phyloP scores from a whole-genome alignment of 1,140 invertebrate genomes.

The Trichonephila clavipes region DNA sequence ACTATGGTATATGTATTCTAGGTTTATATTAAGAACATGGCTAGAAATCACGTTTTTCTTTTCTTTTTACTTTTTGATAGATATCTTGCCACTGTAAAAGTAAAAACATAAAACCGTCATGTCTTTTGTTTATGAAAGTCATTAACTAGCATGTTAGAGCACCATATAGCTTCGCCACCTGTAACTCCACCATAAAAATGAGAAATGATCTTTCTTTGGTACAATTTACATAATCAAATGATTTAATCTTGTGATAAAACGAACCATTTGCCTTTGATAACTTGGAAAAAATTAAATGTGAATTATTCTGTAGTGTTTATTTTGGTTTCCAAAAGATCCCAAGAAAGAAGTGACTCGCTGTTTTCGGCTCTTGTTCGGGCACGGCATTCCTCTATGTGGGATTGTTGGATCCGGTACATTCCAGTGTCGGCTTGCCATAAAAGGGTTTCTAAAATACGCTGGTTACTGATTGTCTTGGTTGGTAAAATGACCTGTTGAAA shows the following conservation, averaged over 20 bases:
- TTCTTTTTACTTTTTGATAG: not conserved
- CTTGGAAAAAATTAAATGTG: not conserved
- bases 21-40: not conserved
- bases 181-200: not conserved
- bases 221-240: too few species aligned
- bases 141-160: constrained; percentile 16
- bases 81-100: not conserved
- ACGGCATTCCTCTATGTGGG: constrained; percentile 91
- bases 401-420: constrained; percentile 94
- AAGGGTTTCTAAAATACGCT: constrained; percentile 93
- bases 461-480: constrained; percentile 95
- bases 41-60: not conserved
- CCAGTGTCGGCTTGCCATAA: constrained; percentile 96
- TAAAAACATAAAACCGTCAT: not conserved
- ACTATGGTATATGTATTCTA: not conserved
- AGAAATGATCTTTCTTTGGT: not conserved
- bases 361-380: constrained; percentile 28
- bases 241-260: not conserved
- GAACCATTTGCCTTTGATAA: not conserved
- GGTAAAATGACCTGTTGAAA: constrained; percentile 89
- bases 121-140: not conserved
- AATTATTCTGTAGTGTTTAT: not conserved
- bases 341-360: constrained; percentile 19
- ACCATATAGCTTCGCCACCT: constrained; percentile 5
- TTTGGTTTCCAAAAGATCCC: constrained; percentile 60